phyloP scores from a whole-genome alignment of 2,797 vertebrate genomes.

The Circus cinereus region DNA sequence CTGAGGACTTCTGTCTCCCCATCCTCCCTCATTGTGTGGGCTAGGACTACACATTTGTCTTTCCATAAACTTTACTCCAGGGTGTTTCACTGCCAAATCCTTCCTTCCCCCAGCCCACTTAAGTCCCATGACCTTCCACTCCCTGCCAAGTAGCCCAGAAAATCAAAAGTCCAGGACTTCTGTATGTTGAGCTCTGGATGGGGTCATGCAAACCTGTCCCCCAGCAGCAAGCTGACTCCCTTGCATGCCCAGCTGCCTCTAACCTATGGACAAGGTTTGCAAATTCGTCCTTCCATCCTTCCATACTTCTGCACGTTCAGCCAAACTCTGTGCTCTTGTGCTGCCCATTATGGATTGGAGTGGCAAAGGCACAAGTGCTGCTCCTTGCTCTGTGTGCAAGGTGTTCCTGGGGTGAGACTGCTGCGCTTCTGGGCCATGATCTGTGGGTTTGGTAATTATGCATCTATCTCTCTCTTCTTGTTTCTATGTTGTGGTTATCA shows the following conservation, averaged over 20 bases:
- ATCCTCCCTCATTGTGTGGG: neutral
- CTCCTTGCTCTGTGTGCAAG: neutral
- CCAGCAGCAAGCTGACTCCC: neutral
- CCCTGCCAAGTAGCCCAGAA: neutral
- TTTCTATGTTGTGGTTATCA: constrained; percentile 43
- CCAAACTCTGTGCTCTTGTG: neutral
- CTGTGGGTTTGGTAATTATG: neutral
- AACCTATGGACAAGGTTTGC: neutral
- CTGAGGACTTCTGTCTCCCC: neutral
- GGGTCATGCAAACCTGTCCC: neutral
- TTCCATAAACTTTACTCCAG: neutral
- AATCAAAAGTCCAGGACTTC: neutral
- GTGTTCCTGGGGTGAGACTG: neutral
- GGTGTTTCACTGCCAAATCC: neutral
- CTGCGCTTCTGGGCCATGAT: neutral
- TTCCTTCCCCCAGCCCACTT: neutral
- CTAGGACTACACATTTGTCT: neutral
- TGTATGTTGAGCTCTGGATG: neutral
- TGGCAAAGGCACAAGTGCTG: neutral
- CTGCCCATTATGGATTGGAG: neutral
- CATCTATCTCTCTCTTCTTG: neutral
- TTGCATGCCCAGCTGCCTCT: neutral
- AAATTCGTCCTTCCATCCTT: neutral
- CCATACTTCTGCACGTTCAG: neutral
- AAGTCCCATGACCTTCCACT: neutral